Percentiles rank a stretch among this genome's conserved stretches.
These are phyloP conservation scores for Caenorhabditis latens DNA, from an alignment of 1,140 invertebrate species.

Conservation along the genomic window DNA sequence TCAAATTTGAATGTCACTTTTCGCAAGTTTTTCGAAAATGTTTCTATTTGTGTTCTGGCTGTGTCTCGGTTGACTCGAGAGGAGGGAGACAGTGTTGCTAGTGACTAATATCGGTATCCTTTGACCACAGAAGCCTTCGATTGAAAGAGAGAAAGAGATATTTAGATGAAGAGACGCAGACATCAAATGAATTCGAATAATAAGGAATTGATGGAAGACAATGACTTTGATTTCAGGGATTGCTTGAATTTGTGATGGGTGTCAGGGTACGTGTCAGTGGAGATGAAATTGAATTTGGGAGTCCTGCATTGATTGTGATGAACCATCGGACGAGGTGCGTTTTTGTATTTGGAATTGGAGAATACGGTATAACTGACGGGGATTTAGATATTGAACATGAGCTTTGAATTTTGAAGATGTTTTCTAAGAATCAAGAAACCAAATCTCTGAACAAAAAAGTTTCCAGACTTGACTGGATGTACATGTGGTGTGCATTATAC, in stretches of 20 bases:
- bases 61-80: too few species aligned
- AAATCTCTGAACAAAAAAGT: background rate
- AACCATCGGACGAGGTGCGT: constrained; percentile 85
- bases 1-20: background rate
- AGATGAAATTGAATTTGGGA: constrained; percentile 84
- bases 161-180: background rate
- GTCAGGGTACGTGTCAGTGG: constrained; percentile 85
- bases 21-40: background rate
- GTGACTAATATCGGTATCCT: constrained; percentile 6
- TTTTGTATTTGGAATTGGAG: background rate
- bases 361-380: too few species aligned
- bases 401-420: too few species aligned
- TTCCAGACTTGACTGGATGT: constrained; percentile 88
- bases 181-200: background rate
- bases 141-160: background rate
- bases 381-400: too few species aligned
- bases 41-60: too few species aligned
- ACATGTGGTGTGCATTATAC: constrained; percentile 87
- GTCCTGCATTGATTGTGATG: constrained; percentile 86
- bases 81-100: too few species aligned
- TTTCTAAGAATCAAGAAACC: background rate
- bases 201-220: background rate
- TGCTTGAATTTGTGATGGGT: constrained; percentile 83
- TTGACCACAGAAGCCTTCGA: background rate
- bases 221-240: constrained; percentile 69